phyloP scores from a whole-genome alignment of 2,888 invertebrate species.

The Hypsopygia costalis region DNA sequence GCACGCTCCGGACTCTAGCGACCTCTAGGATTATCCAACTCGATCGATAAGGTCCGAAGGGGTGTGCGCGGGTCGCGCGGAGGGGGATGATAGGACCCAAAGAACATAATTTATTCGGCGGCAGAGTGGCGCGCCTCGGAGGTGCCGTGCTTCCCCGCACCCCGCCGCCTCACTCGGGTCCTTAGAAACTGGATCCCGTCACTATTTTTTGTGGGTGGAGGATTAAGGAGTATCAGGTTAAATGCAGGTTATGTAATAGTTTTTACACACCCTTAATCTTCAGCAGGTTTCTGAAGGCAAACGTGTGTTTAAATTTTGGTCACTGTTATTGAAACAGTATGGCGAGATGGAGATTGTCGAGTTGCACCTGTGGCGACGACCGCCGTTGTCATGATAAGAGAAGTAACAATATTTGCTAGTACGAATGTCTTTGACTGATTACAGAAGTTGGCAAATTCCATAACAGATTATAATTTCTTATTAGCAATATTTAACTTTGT shows the following conservation, averaged over 20 bases:
- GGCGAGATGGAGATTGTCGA: neutral
- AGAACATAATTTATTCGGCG: conserved; percentile 77
- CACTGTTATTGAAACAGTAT: conserved; percentile 16
- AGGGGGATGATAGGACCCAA: conserved; percentile 43
- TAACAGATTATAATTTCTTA: neutral
- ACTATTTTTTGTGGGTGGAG: conserved; percentile 54
- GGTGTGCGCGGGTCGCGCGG: conserved; percentile 29
- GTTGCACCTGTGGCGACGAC: conserved; percentile 28
- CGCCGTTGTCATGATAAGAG: conserved; percentile 30
- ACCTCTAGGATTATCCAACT: conserved; percentile 70
- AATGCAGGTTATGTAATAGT: conserved; percentile 72
- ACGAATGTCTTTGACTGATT: conserved; percentile 27
- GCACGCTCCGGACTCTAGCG: conserved; percentile 55
- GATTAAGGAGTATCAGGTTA: conserved; percentile 70
- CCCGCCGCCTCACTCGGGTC: conserved; percentile 35
- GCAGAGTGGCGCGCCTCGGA: conserved; percentile 72
- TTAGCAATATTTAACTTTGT: too few species aligned
- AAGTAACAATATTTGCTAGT: conserved; percentile 36
- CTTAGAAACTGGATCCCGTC: conserved; percentile 54
- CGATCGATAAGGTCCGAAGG: conserved; percentile 63
- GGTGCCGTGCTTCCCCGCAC: conserved; percentile 52
- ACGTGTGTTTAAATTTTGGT: conserved; percentile 17
- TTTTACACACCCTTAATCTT: conserved; percentile 71
- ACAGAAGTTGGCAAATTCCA: conserved; percentile 18
- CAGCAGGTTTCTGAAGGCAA: conserved; percentile 25